A percentile compares a stretch with the other conserved stretches of the same genome.
Conservation (phyloP, 2,888 invertebrate species). For the Choreutis nemorana region DNA sequence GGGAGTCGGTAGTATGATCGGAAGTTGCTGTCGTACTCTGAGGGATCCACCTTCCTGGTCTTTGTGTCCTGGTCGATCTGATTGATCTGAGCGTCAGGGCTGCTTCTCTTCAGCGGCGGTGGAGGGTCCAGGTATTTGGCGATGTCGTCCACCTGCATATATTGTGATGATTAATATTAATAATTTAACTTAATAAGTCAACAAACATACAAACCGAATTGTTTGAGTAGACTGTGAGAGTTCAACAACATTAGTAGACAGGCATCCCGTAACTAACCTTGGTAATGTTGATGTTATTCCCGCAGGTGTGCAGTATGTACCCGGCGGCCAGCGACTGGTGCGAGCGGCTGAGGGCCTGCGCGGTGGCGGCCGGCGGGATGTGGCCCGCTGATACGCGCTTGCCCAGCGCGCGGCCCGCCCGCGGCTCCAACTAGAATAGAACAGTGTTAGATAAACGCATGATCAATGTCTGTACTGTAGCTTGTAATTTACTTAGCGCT, state of each 20-base stretch:
- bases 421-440: too few relatives aligned
- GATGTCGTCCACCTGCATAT: constrained; percentile 49
- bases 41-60: constrained; percentile 10
- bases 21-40: too few relatives aligned
- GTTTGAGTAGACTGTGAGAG: not conserved
- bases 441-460: too few relatives aligned
- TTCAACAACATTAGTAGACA: not conserved
- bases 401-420: constrained; percentile 27
- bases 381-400: constrained; percentile 57
- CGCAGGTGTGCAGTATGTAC: constrained; percentile 40
- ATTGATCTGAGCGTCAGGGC: constrained; percentile 32
- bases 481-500: too few relatives aligned
- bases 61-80: constrained; percentile 9
- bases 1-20: too few relatives aligned
- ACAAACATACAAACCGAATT: too few relatives aligned
- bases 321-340: too few relatives aligned
- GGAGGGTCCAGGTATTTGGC: constrained; percentile 49
- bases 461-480: too few relatives aligned
- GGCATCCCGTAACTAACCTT: constrained; percentile 30
- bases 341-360: constrained; percentile 19
- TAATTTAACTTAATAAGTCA: too few relatives aligned
- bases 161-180: not conserved
- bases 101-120: constrained; percentile 34
- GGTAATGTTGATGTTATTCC: constrained; percentile 41
- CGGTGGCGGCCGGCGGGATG: constrained; percentile 17